Evolutionary conservation across 1,140 invertebrate genomes (phyloP).

Genomic region (Drosophila nikananu): DNA sequence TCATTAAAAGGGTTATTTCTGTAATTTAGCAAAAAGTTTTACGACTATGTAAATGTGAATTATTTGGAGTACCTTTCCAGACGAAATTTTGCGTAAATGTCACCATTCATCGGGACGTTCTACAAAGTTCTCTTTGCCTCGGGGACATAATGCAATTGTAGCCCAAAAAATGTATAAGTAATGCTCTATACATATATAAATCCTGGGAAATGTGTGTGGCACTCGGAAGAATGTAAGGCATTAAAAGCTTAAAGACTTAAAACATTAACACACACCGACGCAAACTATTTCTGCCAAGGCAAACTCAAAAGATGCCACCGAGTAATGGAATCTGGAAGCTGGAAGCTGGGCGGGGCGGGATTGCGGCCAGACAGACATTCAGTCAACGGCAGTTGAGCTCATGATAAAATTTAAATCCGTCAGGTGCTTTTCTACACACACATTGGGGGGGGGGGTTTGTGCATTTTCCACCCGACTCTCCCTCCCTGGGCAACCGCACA

Average conservation of each 20-base stretch:
- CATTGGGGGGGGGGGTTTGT: not conserved
- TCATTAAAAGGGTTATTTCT: constrained; percentile 23
- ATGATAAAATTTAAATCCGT: constrained; percentile 77
- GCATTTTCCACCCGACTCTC: not conserved
- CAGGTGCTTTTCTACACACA: constrained; percentile 61
- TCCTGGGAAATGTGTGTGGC: constrained; percentile 16
- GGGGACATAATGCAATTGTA: constrained; percentile 49
- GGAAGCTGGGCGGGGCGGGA: constrained; percentile 10
- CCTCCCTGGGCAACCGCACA: constrained; percentile 15
- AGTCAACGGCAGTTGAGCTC: constrained; percentile 57
- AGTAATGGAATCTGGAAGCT: constrained; percentile 12
- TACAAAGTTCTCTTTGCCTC: constrained; percentile 29
- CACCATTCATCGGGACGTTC: constrained; percentile 26
- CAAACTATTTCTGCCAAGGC: constrained; percentile 62
- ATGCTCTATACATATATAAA: constrained; percentile 25
- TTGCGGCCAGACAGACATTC: constrained; percentile 45
- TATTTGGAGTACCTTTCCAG: constrained; percentile 7
- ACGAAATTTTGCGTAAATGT: constrained; percentile 14
- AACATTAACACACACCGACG: constrained; percentile 57
- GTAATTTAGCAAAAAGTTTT: constrained; percentile 27
- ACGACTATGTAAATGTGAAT: constrained; percentile 11
- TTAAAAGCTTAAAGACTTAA: constrained; percentile 78
- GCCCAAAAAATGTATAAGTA: constrained; percentile 26
- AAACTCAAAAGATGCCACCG: constrained; percentile 32
- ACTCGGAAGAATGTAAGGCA: constrained; percentile 65